Base-by-base conservation (phyloP, 2,888 invertebrate species). In the Chloroclystis v-ata region DNA sequence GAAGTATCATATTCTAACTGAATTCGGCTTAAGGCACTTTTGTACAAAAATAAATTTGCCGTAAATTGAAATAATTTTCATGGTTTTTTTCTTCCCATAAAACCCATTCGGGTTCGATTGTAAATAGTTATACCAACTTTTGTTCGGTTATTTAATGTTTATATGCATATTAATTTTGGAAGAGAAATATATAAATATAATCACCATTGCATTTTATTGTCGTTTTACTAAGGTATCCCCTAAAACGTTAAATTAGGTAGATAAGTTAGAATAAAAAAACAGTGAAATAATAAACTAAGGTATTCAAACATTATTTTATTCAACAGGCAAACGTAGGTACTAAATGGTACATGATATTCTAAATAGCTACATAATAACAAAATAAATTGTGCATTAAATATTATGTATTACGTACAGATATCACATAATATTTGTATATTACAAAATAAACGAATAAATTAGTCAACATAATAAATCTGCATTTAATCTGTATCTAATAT, bases 121-220 rank as follows among this genome's bases (percentile, higher is more conserved):
- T 83, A 82, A 67, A 82, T 83, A 83, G 67, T 80, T 80, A 74
- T 73, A 75, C 72, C 63, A 64, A 63, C 55, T 68, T 75, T 76
- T 67, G 72, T 81, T 66, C 76, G 64, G 73, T 75, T 79, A 75
- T 72, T 75, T 73, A 72, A 71, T 81, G 75, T 82, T 79, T 82
- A 78, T 77, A 76, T 54, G 70, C 72, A 79, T 80, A 82, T 80
- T 69, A 71, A 78, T 83, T 82, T 80, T 73, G 75, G 69, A 73
- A 65, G 75, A 69, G 50, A 56, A 56, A 47, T 56, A 56, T 56
- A 67, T 67, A 74, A 82, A 83, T 84, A 86, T 85, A 84, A 85
- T 84, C 85, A 81, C 78, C 75, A 84, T 80, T 83, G 82, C 83
- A 84, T 84, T 83, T 82, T 77, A 72, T 54, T 59, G 53, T 60